Percentiles rank a stretch among this genome's conserved stretches.
These are phyloP conservation scores for Paradisaea rubra DNA, from an alignment of 2,113 vertebrate species.

Conservation along the genomic window DNA sequence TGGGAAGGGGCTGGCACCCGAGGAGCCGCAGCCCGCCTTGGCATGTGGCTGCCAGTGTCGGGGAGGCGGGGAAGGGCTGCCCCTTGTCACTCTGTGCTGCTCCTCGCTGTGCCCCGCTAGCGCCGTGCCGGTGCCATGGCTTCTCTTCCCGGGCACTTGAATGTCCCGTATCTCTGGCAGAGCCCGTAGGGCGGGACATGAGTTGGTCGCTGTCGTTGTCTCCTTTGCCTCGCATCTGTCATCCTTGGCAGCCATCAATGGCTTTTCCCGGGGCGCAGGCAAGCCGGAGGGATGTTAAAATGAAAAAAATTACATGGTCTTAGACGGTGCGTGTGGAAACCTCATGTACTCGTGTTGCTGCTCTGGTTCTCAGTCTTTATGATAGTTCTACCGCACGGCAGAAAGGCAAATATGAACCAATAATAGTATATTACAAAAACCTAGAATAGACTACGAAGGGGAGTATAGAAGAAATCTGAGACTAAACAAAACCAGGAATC, in stretches of 20 bases:
- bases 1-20: fast-evolving
- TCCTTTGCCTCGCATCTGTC: background rate
- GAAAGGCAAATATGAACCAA: background rate
- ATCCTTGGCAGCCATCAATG: background rate
- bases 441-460: too few relatives aligned
- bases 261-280: background rate
- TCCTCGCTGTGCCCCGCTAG: background rate
- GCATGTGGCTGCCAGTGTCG: fast-evolving
- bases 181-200: fast-evolving
- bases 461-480: background rate
- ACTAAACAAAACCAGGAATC: background rate
- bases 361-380: background rate
- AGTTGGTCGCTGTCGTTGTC: background rate
- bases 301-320: background rate
- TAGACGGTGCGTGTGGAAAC: background rate
- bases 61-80: background rate
- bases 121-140: fast-evolving
- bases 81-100: fast-evolving
- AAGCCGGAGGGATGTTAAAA: background rate
- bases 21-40: fast-evolving
- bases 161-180: too few relatives aligned
- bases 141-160: fast-evolving
- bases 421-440: background rate
- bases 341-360: background rate
- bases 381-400: background rate